Evolutionary conservation across 2,797 vertebrate genomes (phyloP), one percentile per base, ranked within the genome.

Genomic region (Neosalanx taihuensis): DNA sequence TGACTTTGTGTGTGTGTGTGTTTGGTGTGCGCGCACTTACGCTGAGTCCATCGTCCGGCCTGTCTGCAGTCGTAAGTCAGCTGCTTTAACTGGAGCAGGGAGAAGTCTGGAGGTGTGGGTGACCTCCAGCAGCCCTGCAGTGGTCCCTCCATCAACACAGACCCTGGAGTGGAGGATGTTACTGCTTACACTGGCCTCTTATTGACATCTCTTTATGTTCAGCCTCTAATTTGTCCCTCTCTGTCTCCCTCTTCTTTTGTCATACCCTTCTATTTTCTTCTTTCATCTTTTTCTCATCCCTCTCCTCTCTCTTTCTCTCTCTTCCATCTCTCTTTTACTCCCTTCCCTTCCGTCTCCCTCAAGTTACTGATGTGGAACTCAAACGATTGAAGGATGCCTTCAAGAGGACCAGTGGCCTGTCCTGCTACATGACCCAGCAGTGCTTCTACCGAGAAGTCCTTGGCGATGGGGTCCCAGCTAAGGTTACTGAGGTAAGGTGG

Each of bases 321-420:
- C 29, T 17, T 5, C 61, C 30, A 41, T 20, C 31, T 35, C 51
- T 2, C 46, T 15, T 18, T 58, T 7, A 73, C 20, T 9, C 51
- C 17, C 23, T 51, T 20, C 56, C 37, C 20, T 59, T 26, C 67
- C 20, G 7, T 57, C 66, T 62, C 7, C 84, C 35, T 68, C 9
- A 75, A 99, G 98, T 99, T 80, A 99, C 98, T 5, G 98, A 99
- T 90, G 92, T 98, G 86, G 98, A 99, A 80, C 84, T 99, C 75
- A 99, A 98, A 87, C 87, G 98, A 84, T 93, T 99, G 85, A 97
- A 96, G 88, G 97, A 99, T 97, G 98, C 98, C 78, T 99, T 99
- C 89, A 99, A 99, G 90, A 94, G 98, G 87, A 98, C 98, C 69
- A 98, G 98, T 73, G 98, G 98, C 62, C 92, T 98, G 78, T 97